Evolutionary conservation across 2,888 invertebrate species (phyloP).

Genomic region (Metellina segmentata): DNA sequence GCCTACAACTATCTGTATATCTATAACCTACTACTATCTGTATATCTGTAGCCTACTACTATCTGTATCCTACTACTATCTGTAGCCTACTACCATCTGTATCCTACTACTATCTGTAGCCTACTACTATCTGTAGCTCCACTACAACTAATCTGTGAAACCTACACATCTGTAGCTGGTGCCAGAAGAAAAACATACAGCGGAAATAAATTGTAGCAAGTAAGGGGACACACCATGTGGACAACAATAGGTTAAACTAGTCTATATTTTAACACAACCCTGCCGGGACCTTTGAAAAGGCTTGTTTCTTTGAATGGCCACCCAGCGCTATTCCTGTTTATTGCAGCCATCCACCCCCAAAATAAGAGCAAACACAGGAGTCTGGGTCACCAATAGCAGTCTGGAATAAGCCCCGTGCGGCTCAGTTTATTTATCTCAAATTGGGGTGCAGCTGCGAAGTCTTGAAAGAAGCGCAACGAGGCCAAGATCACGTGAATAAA

Average conservation of each 20-base stretch:
- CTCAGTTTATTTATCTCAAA: conserved; percentile 62
- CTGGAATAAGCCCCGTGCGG: conserved; percentile 25
- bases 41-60: too few relatives aligned
- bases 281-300: background rate
- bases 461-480: conserved; percentile 43
- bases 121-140: too few relatives aligned
- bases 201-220: background rate
- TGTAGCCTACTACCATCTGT: too few relatives aligned
- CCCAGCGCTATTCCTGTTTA: conserved; percentile 48
- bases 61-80: too few relatives aligned
- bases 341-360: conserved; percentile 21
- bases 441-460: conserved; percentile 56
- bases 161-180: too few relatives aligned
- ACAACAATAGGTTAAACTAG: background rate
- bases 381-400: conserved; percentile 63
- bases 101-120: too few relatives aligned
- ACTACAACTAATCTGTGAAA: too few relatives aligned
- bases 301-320: conserved; percentile 7
- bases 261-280: background rate
- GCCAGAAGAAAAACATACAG: too few relatives aligned
- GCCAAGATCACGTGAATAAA: conserved; percentile 35
- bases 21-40: too few relatives aligned
- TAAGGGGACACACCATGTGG: background rate
- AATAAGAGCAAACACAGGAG: conserved; percentile 26
- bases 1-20: too few relatives aligned